Base-by-base conservation (phyloP, 2,113 vertebrate genomes). In the Prunella himalayana region DNA sequence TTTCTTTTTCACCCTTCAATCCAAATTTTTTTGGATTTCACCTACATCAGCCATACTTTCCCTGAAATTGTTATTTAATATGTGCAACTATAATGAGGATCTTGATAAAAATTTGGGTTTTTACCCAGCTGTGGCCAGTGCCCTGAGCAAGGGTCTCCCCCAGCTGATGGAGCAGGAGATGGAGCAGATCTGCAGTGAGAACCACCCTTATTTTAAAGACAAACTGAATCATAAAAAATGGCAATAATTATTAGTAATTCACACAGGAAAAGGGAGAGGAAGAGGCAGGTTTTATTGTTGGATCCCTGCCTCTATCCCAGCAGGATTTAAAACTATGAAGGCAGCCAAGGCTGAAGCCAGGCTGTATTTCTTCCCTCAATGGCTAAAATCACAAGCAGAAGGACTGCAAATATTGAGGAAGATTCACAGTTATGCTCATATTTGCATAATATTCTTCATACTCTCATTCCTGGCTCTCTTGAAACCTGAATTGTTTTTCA, bases 391-490 rank as follows among this genome's bases (percentile, higher is more conserved):
- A 80, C 66, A 45, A 82, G 63, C 70, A 92, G 51, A 51, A 85
- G 78, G 73, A 70, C 44, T 59, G 31, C 39, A 92, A 75, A 45
- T 63, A 88, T 63, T 88, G 81, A 77, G 85, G 77, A 84, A 70
- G 70, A 90, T 90, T 83, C 79, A 65, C 51, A 86, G 78, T 94
- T 92, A 51, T 27, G 47, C 64, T 83, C 70, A 13, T 23, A 90
- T 95, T 96, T 93, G 54, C 85, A 92, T 90, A 90, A 83, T 68
- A 86, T 78, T 91, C 76, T 82, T 84, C 88, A 61, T 49, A 33
- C 7, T 82, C 65, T 81, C 66, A 28, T 45, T 92, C 42, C 56
- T 87, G 82, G 24, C 69, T 75, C 60, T 72, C 78, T 82, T 49
- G n/a, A 91, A 95, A 93, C 66, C 82, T 83, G 78, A 75, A 87